Evolutionary conservation across 2,113 vertebrate species (phyloP), one percentile per base, ranked within the genome.

Genomic region (Reinhardtius hippoglossoides): DNA sequence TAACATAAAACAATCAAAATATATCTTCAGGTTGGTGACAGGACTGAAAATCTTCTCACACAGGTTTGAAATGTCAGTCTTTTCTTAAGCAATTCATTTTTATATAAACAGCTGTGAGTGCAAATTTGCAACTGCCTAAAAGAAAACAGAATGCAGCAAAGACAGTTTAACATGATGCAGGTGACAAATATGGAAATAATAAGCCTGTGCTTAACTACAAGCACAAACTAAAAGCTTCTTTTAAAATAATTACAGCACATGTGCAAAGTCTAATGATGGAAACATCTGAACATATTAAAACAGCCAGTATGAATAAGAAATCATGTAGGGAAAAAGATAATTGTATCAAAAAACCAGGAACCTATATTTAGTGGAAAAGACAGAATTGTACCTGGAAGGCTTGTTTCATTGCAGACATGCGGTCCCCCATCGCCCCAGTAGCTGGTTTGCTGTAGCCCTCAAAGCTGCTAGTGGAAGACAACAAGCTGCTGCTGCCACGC

Each of bases 351-450:
- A 15, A 27, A 7, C 8, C 26, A 35, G 21, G 0, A 48, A 58
- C 40, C 9, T 3, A 2, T 13, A 20, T 31, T 18, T 7, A 48
- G 7, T 50, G 48, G 24, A 24, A 27, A 66, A 46, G 31, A 31
- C 31, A 20, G 13, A 44, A 15, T 4, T 57, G 50, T 88, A 99
- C 98, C 96, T 99, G 97, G 86, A 99, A 99, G 73, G 98, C 98
- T 79, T 96, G 95, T 92, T 97, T 99, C 97, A 99, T 96, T 2
- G 98, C 97, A 1, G 97, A 96, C 86, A 99, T 96, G n/a, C 98
- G 95, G 88, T 99, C 98, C 74, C 98, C 98, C 98, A 99, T 98
- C 1, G 97, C 98, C 46, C 98, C 98, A 0, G 94, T 93, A 56
- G 96, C 91, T 2, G 98, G 96, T 74, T 98, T 99, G 60, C 57